Percentiles rank a stretch among this genome's conserved stretches.
Evolutionary conservation across 2,113 vertebrate genomes (phyloP).

Genomic region (Alces alces): DNA sequence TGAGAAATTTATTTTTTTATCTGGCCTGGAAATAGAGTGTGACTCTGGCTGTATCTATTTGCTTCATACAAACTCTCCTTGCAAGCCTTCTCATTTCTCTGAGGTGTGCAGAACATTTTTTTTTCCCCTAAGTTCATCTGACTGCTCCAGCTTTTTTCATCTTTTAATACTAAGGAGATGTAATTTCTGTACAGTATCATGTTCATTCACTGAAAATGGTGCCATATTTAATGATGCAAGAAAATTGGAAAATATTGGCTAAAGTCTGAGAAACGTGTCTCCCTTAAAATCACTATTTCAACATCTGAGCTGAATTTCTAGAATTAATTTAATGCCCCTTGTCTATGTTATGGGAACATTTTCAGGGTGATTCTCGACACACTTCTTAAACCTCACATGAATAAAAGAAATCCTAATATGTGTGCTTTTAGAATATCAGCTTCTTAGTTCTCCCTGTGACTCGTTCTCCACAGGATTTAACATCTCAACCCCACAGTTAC

Average conservation of each 20-base stretch:
- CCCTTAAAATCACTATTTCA: neutral
- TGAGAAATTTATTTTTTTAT: slow-evolving; percentile 26
- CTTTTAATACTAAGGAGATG: slow-evolving; percentile 54
- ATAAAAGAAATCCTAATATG: neutral
- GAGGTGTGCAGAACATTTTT: slow-evolving; percentile 46
- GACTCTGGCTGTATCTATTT: slow-evolving; percentile 38
- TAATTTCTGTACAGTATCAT: slow-evolving; percentile 21
- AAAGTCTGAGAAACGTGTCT: neutral
- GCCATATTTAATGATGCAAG: slow-evolving; percentile 41
- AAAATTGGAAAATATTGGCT: slow-evolving; percentile 37
- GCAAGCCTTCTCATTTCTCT: slow-evolving; percentile 14
- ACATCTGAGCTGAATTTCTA: neutral
- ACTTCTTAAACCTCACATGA: neutral
- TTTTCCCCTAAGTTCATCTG: neutral
- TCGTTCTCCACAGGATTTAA: neutral
- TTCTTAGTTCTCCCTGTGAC: neutral
- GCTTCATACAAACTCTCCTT: neutral
- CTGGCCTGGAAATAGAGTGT: neutral
- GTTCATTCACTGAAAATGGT: slow-evolving; percentile 34
- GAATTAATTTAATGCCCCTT: neutral
- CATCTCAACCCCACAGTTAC: neutral
- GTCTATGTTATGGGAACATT: neutral
- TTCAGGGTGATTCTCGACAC: neutral
- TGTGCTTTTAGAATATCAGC: neutral
- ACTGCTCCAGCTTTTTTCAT: slow-evolving; percentile 26